phyloP scores from a whole-genome alignment of 2,888 invertebrate species.

The Leucania comma region DNA sequence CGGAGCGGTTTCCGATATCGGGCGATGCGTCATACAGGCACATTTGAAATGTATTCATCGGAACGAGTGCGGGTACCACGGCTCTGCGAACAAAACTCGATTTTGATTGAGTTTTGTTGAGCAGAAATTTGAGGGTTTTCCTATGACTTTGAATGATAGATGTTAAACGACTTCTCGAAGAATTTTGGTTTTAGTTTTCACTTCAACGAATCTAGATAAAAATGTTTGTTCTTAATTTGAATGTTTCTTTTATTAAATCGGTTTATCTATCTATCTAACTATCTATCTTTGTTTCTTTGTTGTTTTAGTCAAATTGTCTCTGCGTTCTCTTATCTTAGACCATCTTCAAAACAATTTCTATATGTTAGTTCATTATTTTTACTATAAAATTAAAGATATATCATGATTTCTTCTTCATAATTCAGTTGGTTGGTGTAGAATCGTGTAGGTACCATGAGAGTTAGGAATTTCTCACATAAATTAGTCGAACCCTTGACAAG shows the following conservation, averaged over 20 bases:
- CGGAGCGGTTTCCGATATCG: conserved; percentile 70
- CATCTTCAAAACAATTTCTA: no score
- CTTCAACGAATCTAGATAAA: neutral
- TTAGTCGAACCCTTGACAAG: conserved; percentile 38
- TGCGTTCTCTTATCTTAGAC: no score
- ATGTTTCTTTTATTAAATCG: neutral
- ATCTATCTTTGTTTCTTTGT: no score
- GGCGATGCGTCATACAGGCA: conserved; percentile 65
- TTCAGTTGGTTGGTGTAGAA: no score
- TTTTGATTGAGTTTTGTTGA: conserved; percentile 53
- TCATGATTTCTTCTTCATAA: no score
- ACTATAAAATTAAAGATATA: no score
- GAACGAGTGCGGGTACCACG: conserved; percentile 42
- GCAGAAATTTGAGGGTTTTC: conserved; percentile 17
- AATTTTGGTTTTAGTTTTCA: neutral
- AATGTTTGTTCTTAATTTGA: neutral
- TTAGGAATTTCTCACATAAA: conserved; percentile 20
- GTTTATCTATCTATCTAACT: no score
- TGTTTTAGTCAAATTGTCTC: no score
- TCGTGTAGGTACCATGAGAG: neutral
- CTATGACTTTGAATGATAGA: conserved; percentile 3
- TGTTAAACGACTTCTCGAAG: neutral
- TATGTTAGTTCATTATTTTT: no score
- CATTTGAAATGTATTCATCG: conserved; percentile 69
- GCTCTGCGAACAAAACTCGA: conserved; percentile 47